Base-by-base conservation (phyloP, 2,113 vertebrate genomes). In the Embiotoca jacksoni region DNA sequence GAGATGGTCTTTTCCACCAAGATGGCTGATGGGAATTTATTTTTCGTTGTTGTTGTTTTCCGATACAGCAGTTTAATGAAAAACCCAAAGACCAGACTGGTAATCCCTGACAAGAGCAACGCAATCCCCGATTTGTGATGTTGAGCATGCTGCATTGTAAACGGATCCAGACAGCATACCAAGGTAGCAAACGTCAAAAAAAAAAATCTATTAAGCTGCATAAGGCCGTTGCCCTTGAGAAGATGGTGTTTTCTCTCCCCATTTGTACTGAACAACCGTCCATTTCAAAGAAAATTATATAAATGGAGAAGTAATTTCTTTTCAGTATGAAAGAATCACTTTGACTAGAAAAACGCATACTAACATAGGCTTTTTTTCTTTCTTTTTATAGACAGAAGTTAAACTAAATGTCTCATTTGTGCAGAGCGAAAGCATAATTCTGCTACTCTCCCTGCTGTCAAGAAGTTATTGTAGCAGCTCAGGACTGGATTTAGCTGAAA, bases 111-210 rank as follows among this genome's bases (percentile, higher is more conserved):
- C 84, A 82, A 81, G 87, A 90, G 76, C 85, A 76, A 81, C 56
- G 39, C 88, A 90, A 93, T 93, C 91, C 91, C 85, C 16, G 86
- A 90, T 92, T 88, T 89, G 90, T 78, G 87, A 92, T 89, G 88
- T 86, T 80, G 82, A 83, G 82, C 90, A 93, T 90, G 85, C 84
- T 52, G 80, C 88, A 83, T 80, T 83, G 80, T 83, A 89, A 90
- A 89, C 87, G 85, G 70, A 82, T 81, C 78, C 84, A 76, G 75
- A 73, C 78, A 56, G 78, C 71, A 68, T 69, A 83, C 74, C 52
- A 50, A 79, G 79, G 68, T 80, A 56, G 81, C 86, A 80, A 81
- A 85, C 67, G 70, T 5, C 1, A 67, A 66, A 82, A 82, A 23
- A 23, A 23, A 23, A 75, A 77, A 88, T 88, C 80, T 83, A 65